Base-by-base conservation (phyloP, 2,113 vertebrate genomes). In the Sakesphorus luctuosus region DNA sequence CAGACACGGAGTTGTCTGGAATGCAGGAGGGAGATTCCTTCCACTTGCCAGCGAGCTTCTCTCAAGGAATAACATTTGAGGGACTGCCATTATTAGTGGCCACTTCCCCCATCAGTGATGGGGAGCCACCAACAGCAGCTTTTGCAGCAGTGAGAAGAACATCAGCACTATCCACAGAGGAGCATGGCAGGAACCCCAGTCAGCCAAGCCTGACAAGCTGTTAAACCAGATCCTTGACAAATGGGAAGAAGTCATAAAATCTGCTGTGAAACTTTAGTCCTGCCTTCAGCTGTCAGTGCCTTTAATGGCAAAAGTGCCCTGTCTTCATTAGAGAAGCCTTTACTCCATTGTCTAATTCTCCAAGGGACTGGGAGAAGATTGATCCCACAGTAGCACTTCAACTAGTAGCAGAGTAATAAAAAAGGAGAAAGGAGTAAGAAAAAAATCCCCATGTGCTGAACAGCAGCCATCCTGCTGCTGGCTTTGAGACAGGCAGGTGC, bases 221-320 rank as follows among this genome's bases (percentile, higher is more conserved):
- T 90, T 91, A 75, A 91, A 84, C 26, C 80, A 95, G 61, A 91
- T 78, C 62, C 77, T 92, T 79, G 85, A 71, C 83, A 93, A 95
- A 92, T 73, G 80, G 79, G 91, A 93, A 94, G 59, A 95, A 87
- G 84, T 88, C 62, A 84, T 96, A 97, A 97, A 97, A 88, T 71
- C 71, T 65, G 25, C 71, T 40, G 69, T 87, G 93, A 95, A 93
- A 96, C 90, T 66, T 86, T 91, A 92, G 82, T 93, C 80, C 49
- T 61, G 15, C 52, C 87, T 97, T 97, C 94, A 90, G 93, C 74
- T 91, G 87, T 68, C 47, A 40, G 83, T 53, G 86, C 66, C 86
- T 95, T 90, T 36, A 92, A 59, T 38, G 23, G 90, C 76, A 83
- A 65, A 90, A 91, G 69, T 53, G 33, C 73, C 80, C 84, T 63